Conservation (phyloP, 92 coral and sea anemone genomes). For the Hydrozoanthus gracilis region DNA sequence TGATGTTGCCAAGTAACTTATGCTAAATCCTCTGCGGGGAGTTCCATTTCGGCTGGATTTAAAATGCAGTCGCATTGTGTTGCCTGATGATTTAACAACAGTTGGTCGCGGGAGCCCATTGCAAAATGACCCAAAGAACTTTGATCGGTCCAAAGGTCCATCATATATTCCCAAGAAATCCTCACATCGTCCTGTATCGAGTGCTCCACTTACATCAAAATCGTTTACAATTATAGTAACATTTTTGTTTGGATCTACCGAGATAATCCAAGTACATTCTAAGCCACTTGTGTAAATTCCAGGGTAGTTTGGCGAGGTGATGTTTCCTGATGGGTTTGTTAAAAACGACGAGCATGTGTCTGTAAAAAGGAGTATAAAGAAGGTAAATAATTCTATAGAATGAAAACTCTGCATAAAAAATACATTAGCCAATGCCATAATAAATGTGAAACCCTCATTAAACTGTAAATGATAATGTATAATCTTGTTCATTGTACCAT, state of each 20-base stretch:
- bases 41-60: neutral
- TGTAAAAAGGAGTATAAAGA: neutral
- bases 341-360: conserved; percentile 11
- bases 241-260: neutral
- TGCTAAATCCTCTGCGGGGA: conserved; percentile 16
- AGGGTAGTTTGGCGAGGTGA: conserved; percentile 35
- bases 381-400: too few relatives aligned
- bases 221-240: conserved; percentile 15
- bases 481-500: too few relatives aligned
- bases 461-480: too few relatives aligned
- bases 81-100: neutral
- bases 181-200: neutral
- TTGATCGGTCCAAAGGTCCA: conserved; percentile 29
- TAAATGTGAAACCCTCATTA: too few relatives aligned
- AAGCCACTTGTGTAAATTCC: neutral
- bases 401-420: too few relatives aligned
- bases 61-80: neutral
- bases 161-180: conserved; percentile 12
- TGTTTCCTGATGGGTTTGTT: conserved; percentile 20
- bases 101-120: conserved; percentile 13
- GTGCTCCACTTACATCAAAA: conserved; percentile 6
- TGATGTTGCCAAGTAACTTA: conserved; percentile 28
- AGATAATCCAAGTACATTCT: conserved; percentile 39
- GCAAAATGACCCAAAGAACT: neutral
- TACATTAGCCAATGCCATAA: too few relatives aligned